Evolutionary conservation across 2,888 invertebrate genomes (phyloP).

Genomic region (Phania funesta): DNA sequence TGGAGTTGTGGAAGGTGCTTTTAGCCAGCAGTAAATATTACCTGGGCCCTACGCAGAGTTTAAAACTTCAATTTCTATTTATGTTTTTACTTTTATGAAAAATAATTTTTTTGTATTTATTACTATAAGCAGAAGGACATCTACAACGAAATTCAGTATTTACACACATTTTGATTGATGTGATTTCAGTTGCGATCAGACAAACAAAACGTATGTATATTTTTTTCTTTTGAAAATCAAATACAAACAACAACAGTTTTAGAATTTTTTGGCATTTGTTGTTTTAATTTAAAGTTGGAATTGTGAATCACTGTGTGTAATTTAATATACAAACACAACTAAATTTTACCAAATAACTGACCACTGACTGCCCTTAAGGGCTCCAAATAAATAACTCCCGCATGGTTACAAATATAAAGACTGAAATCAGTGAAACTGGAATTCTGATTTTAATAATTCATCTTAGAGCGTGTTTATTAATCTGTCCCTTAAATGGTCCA

Average conservation of each 20-base stretch:
- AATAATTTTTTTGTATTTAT: constrained; percentile 12
- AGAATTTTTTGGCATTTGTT: background rate
- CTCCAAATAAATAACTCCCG: background rate
- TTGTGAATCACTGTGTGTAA: background rate
- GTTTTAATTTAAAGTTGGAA: constrained; percentile 6
- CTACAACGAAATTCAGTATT: background rate
- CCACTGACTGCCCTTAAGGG: constrained; percentile 27
- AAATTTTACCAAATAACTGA: constrained; percentile 38
- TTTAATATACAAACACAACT: constrained; percentile 21
- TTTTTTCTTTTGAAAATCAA: background rate
- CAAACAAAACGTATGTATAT: background rate
- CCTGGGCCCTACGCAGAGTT: background rate
- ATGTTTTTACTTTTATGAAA: background rate
- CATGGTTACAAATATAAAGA: background rate
- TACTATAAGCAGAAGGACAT: background rate
- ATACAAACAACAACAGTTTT: background rate
- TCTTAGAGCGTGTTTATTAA: too few species aligned
- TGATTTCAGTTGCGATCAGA: background rate
- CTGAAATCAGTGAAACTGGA: background rate
- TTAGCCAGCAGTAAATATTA: too few species aligned
- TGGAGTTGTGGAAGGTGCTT: too few species aligned
- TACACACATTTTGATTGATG: constrained; percentile 22
- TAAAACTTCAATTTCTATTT: background rate
- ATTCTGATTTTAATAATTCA: background rate
- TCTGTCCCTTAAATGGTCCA: too few species aligned